Percentiles rank a stretch among this genome's conserved stretches.
phyloP scores from a whole-genome alignment of 2,113 vertebrate species.

The Gasterosteus aculeatus region DNA sequence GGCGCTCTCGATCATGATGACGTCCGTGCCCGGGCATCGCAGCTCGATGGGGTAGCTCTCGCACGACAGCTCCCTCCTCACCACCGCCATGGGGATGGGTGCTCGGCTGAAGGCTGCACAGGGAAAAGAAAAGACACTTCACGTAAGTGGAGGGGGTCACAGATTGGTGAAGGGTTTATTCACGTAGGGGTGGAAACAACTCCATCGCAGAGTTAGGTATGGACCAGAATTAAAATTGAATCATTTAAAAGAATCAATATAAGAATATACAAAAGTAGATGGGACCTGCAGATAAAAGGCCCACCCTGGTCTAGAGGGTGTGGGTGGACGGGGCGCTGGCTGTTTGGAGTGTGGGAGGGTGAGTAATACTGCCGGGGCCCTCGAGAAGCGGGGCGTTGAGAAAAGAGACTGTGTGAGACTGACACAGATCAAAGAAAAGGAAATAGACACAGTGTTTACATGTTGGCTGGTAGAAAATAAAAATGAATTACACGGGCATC shows the following conservation, averaged over 20 bases:
- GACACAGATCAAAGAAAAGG: constrained; percentile 59
- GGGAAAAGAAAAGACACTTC: not conserved
- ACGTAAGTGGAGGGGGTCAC: not conserved
- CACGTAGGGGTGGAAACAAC: not conserved
- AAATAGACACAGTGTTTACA: constrained; percentile 41
- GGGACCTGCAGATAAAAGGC: constrained; percentile 57
- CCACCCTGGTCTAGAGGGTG: constrained; percentile 42
- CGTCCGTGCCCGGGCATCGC: constrained; percentile 96
- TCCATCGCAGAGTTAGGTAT: not conserved
- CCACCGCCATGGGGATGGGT: constrained; percentile 97
- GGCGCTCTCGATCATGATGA: constrained; percentile 99
- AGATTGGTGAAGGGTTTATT: too few species aligned
- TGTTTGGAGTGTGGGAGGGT: constrained; percentile 66
- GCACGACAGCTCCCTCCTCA: constrained; percentile 96
- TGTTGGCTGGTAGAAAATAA: constrained; percentile 46
- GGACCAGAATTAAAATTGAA: not conserved
- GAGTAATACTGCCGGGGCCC: constrained; percentile 39
- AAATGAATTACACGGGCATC: constrained; percentile 39
- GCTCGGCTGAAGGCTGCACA: constrained; percentile 93
- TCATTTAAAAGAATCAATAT: not conserved
- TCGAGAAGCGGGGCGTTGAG: constrained; percentile 28
- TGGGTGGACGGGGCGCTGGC: constrained; percentile 54
- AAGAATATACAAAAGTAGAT: constrained; percentile 39
- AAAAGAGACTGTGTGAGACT: constrained; percentile 35
- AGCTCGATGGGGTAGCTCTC: constrained; percentile 99